Percentiles rank a stretch among this genome's conserved stretches.
phyloP scores from a whole-genome alignment of 2,113 vertebrate species.

The Rattus norvegicus region DNA sequence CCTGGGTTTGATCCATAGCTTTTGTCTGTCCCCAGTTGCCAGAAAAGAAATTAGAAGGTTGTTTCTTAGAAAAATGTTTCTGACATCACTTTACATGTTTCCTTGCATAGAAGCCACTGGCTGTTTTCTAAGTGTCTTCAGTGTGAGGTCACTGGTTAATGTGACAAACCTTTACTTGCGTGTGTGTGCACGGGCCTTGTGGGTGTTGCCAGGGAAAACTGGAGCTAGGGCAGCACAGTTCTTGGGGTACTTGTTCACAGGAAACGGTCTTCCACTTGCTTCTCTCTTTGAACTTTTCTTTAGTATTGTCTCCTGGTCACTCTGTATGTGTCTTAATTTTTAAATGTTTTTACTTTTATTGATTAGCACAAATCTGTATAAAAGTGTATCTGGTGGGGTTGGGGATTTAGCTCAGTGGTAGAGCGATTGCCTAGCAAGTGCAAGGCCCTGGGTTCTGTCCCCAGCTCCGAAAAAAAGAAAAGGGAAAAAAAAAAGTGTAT shows the following conservation, averaged over 20 bases:
- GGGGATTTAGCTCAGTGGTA: too few species aligned
- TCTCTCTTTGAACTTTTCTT: slow-evolving; percentile 3
- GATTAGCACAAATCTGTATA: neutral
- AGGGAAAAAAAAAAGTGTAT: neutral
- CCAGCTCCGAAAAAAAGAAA: too few species aligned
- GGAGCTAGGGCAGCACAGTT: neutral
- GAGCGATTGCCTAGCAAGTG: too few species aligned
- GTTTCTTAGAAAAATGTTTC: slow-evolving; percentile 28
- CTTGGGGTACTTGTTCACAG: too few species aligned
- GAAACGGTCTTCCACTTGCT: neutral
- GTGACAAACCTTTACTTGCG: neutral
- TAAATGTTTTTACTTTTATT: slow-evolving; percentile 24
- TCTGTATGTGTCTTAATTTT: slow-evolving; percentile 35
- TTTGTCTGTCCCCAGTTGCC: neutral
- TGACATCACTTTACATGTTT: neutral
- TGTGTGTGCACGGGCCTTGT: neutral
- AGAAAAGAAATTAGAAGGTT: neutral
- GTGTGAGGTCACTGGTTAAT: neutral
- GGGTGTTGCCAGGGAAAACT: neutral
- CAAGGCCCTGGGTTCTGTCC: too few species aligned
- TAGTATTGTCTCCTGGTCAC: neutral
- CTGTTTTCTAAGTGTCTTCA: neutral
- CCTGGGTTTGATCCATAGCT: too few species aligned
- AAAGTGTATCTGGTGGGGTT: neutral
- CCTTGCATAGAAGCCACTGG: neutral